These are phyloP conservation scores for Pollenia amentaria DNA, from an alignment of 2,888 invertebrate genomes.

Conservation along the genomic window DNA sequence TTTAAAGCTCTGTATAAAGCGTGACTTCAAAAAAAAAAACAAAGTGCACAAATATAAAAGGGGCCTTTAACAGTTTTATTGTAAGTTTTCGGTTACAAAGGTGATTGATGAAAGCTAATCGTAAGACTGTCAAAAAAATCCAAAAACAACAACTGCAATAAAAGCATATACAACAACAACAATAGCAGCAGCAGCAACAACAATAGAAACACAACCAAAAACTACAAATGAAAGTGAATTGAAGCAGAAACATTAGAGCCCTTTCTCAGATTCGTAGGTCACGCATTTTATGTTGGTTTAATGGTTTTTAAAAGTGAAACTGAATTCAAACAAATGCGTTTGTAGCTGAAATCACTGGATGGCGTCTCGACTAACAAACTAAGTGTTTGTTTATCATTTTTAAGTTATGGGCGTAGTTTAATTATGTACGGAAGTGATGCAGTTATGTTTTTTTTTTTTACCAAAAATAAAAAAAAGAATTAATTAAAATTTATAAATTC, in stretches of 20 bases:
- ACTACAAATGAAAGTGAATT: conserved; percentile 47
- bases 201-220: neutral
- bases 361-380: neutral
- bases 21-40: neutral
- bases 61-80: conserved; percentile 45
- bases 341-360: neutral
- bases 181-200: neutral
- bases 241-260: conserved; percentile 31
- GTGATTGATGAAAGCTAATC: conserved; percentile 74
- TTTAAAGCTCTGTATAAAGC: conserved; percentile 6
- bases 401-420: neutral
- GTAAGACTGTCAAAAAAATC: conserved; percentile 31
- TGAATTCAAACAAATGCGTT: conserved; percentile 28
- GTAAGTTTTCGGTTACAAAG: conserved; percentile 55
- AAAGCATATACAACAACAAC: neutral
- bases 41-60: conserved; percentile 11
- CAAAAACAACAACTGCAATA: conserved; percentile 17
- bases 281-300: conserved; percentile 57
- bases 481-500: no score
- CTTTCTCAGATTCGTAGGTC: conserved; percentile 50
- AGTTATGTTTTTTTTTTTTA: neutral
- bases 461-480: no score
- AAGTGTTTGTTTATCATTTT: neutral
- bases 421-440: conserved; percentile 2
- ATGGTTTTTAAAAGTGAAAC: conserved; percentile 68